These are phyloP conservation scores for Lepeophtheirus nordmannii DNA, from an alignment of 2,888 invertebrate genomes.

Conservation along the genomic window DNA sequence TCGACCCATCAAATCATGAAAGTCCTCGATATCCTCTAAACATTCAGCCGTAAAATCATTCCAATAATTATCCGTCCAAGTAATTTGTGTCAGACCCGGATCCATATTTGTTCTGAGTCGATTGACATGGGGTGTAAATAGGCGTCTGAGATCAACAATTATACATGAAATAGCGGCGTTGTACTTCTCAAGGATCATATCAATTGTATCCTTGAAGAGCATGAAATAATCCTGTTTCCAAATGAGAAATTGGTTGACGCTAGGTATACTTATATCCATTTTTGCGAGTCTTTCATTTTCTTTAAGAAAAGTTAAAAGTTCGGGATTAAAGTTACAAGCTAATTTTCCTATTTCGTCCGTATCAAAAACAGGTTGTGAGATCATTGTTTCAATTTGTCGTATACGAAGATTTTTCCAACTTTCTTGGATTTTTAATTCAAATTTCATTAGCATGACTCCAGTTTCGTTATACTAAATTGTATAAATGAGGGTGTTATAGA, in stretches of 20 bases:
- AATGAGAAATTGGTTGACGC: conserved; percentile 60
- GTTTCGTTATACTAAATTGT: conserved; percentile 18
- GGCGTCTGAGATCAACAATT: conserved; percentile 67
- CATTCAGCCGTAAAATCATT: conserved; percentile 57
- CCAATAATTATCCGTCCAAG: conserved; percentile 77
- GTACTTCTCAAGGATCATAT: conserved; percentile 39
- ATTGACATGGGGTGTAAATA: conserved; percentile 72
- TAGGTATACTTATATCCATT: conserved; percentile 60
- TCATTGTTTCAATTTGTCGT: conserved; percentile 19
- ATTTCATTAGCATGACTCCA: conserved; percentile 22
- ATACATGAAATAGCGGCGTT: conserved; percentile 30
- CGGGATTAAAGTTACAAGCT: conserved; percentile 2
- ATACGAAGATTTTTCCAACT: conserved; percentile 21
- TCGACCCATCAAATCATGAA: conserved; percentile 39
- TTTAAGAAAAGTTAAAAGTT: conserved; percentile 16
- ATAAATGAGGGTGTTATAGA: neutral
- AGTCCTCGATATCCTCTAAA: conserved; percentile 58
- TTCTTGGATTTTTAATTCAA: conserved; percentile 16
- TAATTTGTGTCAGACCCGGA: conserved; percentile 60
- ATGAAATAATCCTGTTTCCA: conserved; percentile 60
- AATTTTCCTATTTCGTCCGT: conserved; percentile 8
- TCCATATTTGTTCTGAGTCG: conserved; percentile 63
- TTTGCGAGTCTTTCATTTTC: conserved; percentile 73
- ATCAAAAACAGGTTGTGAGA: conserved; percentile 18
- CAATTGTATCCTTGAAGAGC: conserved; percentile 55